Conservation (phyloP, 2,113 vertebrate species). For the Geococcyx californianus region DNA sequence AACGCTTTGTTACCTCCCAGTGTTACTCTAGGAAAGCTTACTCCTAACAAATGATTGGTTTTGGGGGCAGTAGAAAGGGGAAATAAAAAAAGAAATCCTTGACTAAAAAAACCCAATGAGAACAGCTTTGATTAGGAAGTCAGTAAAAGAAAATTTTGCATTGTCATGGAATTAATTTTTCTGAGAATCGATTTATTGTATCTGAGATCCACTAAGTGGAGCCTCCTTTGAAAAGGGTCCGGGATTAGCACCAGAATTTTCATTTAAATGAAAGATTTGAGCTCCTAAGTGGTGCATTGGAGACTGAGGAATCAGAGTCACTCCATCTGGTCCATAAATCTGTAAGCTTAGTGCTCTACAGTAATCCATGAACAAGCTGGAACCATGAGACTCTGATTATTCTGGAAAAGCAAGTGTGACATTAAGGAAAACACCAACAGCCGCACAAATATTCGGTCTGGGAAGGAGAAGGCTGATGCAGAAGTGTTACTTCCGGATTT, state of each 20-base stretch:
- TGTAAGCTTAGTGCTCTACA: not conserved
- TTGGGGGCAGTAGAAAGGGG: not conserved
- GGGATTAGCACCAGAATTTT: not conserved
- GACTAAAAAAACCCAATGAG: not conserved
- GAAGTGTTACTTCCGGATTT: not conserved
- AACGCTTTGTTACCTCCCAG: fast-evolving
- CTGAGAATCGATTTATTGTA: not conserved
- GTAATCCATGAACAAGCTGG: not conserved
- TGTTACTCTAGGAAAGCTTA: not conserved
- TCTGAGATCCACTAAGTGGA: fast-evolving
- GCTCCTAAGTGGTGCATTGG: not conserved
- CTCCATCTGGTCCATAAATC: not conserved
- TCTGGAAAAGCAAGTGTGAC: not conserved
- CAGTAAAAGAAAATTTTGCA: not conserved
- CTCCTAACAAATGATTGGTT: not conserved
- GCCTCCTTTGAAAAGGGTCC: not conserved
- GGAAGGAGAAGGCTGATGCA: not conserved
- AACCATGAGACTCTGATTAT: not conserved
- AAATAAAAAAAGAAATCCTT: not conserved
- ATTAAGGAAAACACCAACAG: not conserved
- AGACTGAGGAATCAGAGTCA: not conserved
- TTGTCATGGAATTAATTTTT: not conserved
- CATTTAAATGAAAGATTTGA: not conserved
- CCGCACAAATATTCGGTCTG: not conserved
- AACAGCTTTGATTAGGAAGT: not conserved